Base-by-base conservation (phyloP, 1,140 invertebrate genomes). In the Hypsibius dujardini region DNA sequence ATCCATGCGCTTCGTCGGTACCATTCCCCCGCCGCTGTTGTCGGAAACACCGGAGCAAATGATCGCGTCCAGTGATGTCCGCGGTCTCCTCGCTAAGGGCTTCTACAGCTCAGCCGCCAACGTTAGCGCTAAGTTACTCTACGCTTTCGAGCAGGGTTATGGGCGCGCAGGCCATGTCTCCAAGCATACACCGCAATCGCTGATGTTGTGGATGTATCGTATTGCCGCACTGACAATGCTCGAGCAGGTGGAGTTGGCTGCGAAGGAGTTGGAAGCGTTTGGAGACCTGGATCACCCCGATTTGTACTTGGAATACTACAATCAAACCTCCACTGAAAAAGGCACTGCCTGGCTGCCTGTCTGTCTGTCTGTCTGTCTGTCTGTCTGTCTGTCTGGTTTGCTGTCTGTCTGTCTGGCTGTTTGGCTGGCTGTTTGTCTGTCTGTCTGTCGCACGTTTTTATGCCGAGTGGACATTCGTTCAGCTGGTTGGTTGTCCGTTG, bases 91-190 rank as follows among this genome's bases (percentile, higher is more conserved):
- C 7, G 62, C 7, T 12, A 7, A 67, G 42, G 62, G 62, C 45
- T 67, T 67, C 42, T 67, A 67, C 42, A 67, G 7, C 42, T 67
- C 62, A 7, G 62, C 62, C 45, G 62, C 62, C 62, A 67, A 67
- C 62, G 7, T 67, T 7, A 14, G 7, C 3, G 62, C 62, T 3
- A 67, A 67, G 62, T 42, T 67, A 7, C 62, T 67, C 7, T 7
- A 3, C 3, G 12, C 42, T 3, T 14, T 67, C 7, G 7, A 67
- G 12, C 62, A 67, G 45, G 62, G 62, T 3, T 67, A 14, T 42
- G 7, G 42, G 3, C 62, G 42, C 3, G 3, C 62, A 7, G 62
- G 62, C 62, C 12, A 67, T 42, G 3, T 3, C 7, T 14, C 42
- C 62, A 12, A 42, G 42, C 62, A 67, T 42, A 14, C 62, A 14